Base-by-base conservation (phyloP, 2,888 invertebrate species). In the Ecdyonurus torrentis region DNA sequence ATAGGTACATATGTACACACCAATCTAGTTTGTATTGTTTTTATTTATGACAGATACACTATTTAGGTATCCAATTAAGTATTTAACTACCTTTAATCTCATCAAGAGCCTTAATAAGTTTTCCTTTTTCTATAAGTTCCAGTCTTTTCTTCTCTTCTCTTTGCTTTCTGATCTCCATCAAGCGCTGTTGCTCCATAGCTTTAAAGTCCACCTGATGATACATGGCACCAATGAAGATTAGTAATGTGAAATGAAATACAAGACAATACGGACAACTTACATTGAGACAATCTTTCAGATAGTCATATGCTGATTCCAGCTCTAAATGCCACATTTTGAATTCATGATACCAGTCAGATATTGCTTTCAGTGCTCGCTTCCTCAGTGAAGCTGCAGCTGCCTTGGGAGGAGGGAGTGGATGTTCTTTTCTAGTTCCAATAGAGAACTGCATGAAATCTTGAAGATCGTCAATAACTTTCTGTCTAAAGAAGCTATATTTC, bases 371-470 rank as follows among this genome's bases (percentile, higher is more conserved):
- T n/a, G 77, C 71, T 58, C 72, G 69, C 15, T 70, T 67, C 68
- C 77, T 77, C 63, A 81, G 70, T 24, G 69, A 72, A 58, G 72
- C 70, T 1, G 80, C 79, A 18, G 72, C 75, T 62, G 70, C 64
- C 63, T 72, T 70, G 2, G 82, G 82, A 52, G 76, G 76, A 1
- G 81, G 81, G n/a, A 81, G 70, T 19, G 75, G 74, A 22, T 71
- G 70, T 1, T 74, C 70, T 22, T 71, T 69, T 65, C 78, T 73
- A 19, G 73, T 75, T 65, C 77, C 79, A 18, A 77, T 70, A 19
- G 78, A 75, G 18, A 78, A 69, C 64, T 77, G 75, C 62, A 79
- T 67, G 65, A 78, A 74, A 1, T 68, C 66, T 58, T 78, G 75
- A 63, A 81, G 74, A 65, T 79, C 73, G 61, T 76, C 75, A 2